phyloP scores from a whole-genome alignment of 1,140 invertebrate species.

The Mylabris phalerata region DNA sequence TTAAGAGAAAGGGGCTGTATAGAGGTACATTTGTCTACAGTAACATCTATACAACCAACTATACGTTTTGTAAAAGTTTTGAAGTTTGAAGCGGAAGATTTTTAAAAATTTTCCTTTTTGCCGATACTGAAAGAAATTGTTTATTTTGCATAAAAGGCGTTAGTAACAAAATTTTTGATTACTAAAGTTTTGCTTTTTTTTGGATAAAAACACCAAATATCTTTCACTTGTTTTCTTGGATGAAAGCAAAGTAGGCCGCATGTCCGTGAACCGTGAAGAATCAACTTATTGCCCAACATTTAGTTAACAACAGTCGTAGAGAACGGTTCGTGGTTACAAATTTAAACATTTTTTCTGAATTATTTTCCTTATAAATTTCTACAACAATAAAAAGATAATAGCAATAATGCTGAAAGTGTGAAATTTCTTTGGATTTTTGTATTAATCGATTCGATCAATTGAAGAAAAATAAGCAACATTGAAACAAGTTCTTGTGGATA shows the following conservation, averaged over 20 bases:
- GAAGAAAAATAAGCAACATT: too few relatives aligned
- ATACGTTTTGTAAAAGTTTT: too few relatives aligned
- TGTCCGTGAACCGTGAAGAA: constrained; percentile 18
- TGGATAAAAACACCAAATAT: not conserved
- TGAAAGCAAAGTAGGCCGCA: constrained; percentile 25
- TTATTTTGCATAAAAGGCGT: too few relatives aligned
- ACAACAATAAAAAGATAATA: not conserved
- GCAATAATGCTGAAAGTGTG: not conserved
- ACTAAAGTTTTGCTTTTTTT: too few relatives aligned
- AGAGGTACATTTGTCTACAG: too few relatives aligned
- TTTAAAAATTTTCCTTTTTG: too few relatives aligned
- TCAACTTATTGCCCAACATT: constrained; percentile 18
- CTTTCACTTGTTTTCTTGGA: constrained; percentile 21
- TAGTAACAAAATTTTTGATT: too few relatives aligned
- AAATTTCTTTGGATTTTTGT: not conserved
- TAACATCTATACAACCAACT: too few relatives aligned
- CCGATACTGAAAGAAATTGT: too few relatives aligned
- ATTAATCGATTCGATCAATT: not conserved
- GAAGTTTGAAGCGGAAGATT: too few relatives aligned
- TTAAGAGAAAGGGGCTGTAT: too few relatives aligned
- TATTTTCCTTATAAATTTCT: constrained; percentile 3
- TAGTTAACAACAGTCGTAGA: constrained; percentile 23
- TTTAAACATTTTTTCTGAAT: constrained; percentile 1
- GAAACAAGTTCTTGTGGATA: not conserved
- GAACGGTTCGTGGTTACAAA: constrained; percentile 14